These are phyloP conservation scores for Camponotus vicinus DNA, from an alignment of 1,140 invertebrate genomes.

Conservation along the genomic window DNA sequence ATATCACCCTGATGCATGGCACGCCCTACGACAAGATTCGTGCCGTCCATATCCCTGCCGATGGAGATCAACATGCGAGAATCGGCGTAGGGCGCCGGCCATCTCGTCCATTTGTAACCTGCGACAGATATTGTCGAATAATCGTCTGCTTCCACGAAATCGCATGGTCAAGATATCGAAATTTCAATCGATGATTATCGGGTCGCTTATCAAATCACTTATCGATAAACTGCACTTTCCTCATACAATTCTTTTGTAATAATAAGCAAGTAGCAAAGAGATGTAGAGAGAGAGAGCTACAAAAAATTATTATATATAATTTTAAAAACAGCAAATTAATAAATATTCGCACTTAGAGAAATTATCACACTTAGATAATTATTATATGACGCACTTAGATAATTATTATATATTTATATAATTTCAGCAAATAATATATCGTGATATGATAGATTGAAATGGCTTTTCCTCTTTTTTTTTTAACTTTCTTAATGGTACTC, in stretches of 20 bases:
- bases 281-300: not conserved
- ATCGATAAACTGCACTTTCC: not conserved
- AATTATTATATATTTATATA: not conserved
- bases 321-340: not conserved
- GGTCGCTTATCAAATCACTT: not conserved
- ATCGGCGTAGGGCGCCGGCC: conserved; percentile 73
- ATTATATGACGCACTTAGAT: not conserved
- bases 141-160: not conserved
- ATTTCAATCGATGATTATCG: not conserved
- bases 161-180: not conserved
- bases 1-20: conserved; percentile 84
- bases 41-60: conserved; percentile 85
- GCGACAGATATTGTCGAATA: not conserved
- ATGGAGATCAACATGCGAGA: conserved; percentile 80
- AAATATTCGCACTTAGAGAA: not conserved
- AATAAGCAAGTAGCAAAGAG: not conserved
- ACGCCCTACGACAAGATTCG: conserved; percentile 85
- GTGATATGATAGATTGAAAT: not conserved
- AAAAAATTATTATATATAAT: not conserved
- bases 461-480: no score
- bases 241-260: not conserved
- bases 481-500: not conserved
- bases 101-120: conserved; percentile 82
- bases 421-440: not conserved
- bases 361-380: not conserved